Evolutionary conservation across 1,140 invertebrate species (phyloP), one percentile per base, ranked within the genome.

Genomic region (Protaetia brevitarsis): DNA sequence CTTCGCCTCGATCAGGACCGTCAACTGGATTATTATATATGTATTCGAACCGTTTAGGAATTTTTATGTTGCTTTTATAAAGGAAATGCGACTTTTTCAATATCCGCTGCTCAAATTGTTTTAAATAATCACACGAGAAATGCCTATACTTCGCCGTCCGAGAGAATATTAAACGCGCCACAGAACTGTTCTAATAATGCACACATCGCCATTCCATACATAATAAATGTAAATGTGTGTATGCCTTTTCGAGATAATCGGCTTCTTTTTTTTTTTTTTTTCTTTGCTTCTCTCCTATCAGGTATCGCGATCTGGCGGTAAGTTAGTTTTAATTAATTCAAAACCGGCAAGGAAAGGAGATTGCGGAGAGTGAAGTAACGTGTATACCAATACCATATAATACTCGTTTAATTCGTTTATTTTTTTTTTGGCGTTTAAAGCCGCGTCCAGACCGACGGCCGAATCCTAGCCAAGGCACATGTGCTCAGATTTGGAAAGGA

Each of bases 251-350:
- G 7, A 27, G 23, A 58, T 58, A 29, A n/a, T 19, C 1, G 13
- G 2, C 21, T n/a, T 3, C 13, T 29, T 16, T 23, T 58, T 27
- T 58, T 21, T 58, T 58, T 27, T 10, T 27, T 58, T 2, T 58
- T 58, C 7, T 27, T 34, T 34, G 31, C 21, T 57, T 57, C 6
- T 41, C 3, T 23, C 3, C 8, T 6, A 10, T 28, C 23, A 11
- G 6, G 23, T 19, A n/a, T 21, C 28, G n/a, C 28, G 28, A 23
- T 58, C 8, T 58, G 8, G 10, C 56, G 8, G 23, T 58, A 10
- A 58, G 56, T 58, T 58, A 7, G n/a, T 58, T 58, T 27, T 13
- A 28, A 27, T 29, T 58, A 28, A 58, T 28, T 28, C 56, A 58
- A 7, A 13, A 28, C 7, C n/a, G 8, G 37, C 11, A 45, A 45